phyloP scores from a whole-genome alignment of 1,140 invertebrate species.

The Drosophila ercepeae region DNA sequence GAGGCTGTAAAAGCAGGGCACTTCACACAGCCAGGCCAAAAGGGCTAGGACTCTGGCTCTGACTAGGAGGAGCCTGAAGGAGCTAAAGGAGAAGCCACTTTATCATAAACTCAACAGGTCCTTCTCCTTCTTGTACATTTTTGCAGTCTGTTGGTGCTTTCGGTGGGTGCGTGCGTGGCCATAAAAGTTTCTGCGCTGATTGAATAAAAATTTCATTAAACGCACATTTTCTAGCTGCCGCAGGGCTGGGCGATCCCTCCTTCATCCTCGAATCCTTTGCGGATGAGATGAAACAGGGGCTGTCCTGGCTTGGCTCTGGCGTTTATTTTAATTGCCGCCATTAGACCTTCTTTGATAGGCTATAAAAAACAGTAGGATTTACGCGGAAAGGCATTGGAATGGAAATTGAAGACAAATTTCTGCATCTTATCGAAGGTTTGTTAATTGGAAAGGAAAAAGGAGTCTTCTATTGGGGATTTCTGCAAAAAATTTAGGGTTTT shows the following conservation, averaged over 20 bases:
- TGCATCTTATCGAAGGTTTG: slow-evolving; percentile 1
- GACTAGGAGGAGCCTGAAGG: slow-evolving; percentile 1
- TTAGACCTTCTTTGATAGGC: slow-evolving; percentile 71
- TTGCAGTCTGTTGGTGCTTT: not conserved
- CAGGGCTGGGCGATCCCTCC: slow-evolving; percentile 19
- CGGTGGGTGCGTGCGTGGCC: slow-evolving; percentile 12
- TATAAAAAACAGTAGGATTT: slow-evolving; percentile 60
- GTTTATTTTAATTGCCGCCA: slow-evolving; percentile 80
- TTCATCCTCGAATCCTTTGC: slow-evolving; percentile 13
- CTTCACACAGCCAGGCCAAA: slow-evolving; percentile 18
- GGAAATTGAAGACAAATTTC: slow-evolving; percentile 16
- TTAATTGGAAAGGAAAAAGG: not conserved
- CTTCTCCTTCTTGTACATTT: not conserved
- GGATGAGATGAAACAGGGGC: not conserved
- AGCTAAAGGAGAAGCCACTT: slow-evolving; percentile 29
- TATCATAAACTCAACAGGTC: slow-evolving; percentile 64
- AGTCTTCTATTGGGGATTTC: not conserved
- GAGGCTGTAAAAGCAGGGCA: slow-evolving; percentile 50
- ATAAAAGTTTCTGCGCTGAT: slow-evolving; percentile 70
- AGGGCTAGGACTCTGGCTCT: not conserved
- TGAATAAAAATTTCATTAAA: slow-evolving; percentile 82
- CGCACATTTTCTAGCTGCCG: slow-evolving; percentile 66
- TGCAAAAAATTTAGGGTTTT: no score
- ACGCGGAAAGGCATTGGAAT: not conserved
- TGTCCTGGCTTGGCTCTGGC: slow-evolving; percentile 33